Evolutionary conservation across 2,113 vertebrate species (phyloP).

Genomic region (Rhinolophus sinicus): DNA sequence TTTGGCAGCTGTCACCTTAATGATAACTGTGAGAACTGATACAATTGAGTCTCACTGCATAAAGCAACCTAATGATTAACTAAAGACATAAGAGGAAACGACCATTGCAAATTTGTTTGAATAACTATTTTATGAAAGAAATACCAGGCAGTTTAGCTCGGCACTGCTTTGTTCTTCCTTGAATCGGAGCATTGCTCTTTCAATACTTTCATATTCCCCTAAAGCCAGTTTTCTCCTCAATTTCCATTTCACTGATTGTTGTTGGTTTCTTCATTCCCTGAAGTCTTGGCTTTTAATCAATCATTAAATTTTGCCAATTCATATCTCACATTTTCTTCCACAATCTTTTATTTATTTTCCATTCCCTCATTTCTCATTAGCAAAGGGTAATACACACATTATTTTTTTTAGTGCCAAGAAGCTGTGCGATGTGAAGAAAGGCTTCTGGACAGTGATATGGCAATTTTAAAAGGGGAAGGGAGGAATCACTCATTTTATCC

Average conservation of each 20-base stretch:
- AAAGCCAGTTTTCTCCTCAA: neutral
- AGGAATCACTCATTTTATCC: neutral
- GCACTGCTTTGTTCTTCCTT: neutral
- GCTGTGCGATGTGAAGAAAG: neutral
- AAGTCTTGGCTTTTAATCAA: neutral
- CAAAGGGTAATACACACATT: neutral
- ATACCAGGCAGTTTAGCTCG: neutral
- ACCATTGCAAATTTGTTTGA: neutral
- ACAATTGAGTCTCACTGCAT: neutral
- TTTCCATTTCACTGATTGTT: neutral
- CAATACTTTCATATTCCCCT: neutral
- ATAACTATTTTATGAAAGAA: neutral
- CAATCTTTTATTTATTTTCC: neutral
- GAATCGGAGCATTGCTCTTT: neutral
- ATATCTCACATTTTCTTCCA: neutral
- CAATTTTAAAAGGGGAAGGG: neutral
- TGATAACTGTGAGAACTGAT: neutral
- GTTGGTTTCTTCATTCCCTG: neutral
- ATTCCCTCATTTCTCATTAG: neutral
- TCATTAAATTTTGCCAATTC: neutral
- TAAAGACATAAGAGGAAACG: neutral
- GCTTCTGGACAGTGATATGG: neutral
- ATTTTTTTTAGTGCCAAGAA: neutral
- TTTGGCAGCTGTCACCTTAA: neutral
- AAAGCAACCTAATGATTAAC: conserved; percentile 29